Percentiles rank a stretch among this genome's conserved stretches.
These are phyloP conservation scores for Sebastes matsubarae DNA, from an alignment of 2,797 vertebrate species.

Conservation along the genomic window DNA sequence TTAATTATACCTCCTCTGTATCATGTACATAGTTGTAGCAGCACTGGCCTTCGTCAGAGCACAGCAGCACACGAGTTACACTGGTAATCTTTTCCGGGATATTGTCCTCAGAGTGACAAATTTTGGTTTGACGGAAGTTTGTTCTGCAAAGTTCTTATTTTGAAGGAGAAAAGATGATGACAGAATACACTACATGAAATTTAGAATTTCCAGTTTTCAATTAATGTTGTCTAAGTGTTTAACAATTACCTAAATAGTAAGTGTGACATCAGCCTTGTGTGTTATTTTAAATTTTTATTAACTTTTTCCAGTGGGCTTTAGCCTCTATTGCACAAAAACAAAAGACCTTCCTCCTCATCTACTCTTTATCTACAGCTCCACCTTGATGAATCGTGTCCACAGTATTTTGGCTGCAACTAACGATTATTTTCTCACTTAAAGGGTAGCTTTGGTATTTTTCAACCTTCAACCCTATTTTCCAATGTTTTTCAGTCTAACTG, in stretches of 20 bases:
- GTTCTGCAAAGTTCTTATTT: neutral
- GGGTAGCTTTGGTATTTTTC: no score
- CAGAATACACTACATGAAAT: no score
- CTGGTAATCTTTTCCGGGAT: neutral
- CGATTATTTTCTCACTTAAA: no score
- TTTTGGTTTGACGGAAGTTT: neutral
- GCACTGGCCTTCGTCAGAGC: slow-evolving; percentile 1
- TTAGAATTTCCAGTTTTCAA: neutral
- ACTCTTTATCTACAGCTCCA: neutral
- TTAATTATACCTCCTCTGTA: slow-evolving; percentile 70
- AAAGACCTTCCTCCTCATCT: neutral
- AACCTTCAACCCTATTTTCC: no score
- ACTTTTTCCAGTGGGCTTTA: neutral
- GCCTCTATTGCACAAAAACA: neutral
- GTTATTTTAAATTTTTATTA: neutral
- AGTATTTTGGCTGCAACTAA: no score
- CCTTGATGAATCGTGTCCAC: neutral
- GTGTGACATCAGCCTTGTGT: neutral
- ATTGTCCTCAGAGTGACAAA: neutral
- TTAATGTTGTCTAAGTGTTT: neutral
- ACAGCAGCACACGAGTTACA: neutral
- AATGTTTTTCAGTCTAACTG: no score
- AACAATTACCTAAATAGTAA: neutral
- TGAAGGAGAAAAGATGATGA: neutral
- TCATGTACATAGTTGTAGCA: slow-evolving; percentile 14